phyloP scores from a whole-genome alignment of 2,113 vertebrate genomes.

The Pandion haliaetus region DNA sequence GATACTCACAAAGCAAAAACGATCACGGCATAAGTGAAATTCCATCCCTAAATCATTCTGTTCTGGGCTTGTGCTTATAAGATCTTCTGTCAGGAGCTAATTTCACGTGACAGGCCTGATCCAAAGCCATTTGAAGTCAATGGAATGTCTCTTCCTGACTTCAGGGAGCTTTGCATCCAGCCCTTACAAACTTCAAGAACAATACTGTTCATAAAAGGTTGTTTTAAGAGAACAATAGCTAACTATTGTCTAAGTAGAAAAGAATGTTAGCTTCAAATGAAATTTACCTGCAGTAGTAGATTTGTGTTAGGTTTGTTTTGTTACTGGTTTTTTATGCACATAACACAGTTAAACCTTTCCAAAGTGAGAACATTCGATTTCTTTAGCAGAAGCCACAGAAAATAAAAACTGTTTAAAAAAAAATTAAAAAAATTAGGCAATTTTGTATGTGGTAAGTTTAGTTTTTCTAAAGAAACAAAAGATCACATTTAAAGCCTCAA shows the following conservation, averaged over 20 bases:
- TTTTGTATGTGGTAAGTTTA: not conserved
- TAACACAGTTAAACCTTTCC: not conserved
- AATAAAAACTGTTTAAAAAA: not conserved
- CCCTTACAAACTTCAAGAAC: not conserved
- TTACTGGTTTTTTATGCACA: not conserved
- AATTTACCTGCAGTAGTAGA: conserved; percentile 8
- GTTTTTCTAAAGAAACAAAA: not conserved
- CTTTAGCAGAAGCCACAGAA: not conserved
- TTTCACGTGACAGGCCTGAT: conserved; percentile 52
- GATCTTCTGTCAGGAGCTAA: conserved; percentile 47
- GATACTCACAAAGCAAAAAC: not conserved
- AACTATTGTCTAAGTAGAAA: not conserved
- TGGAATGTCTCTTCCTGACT: conserved; percentile 48
- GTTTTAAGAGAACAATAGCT: conserved; percentile 21
- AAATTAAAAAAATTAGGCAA: not conserved
- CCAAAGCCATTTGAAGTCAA: conserved; percentile 44
- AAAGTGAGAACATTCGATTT: not conserved
- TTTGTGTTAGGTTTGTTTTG: not conserved
- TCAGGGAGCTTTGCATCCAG: conserved; percentile 31
- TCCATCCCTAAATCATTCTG: not conserved
- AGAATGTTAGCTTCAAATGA: not conserved
- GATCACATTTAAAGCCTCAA: not conserved
- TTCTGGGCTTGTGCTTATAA: not conserved
- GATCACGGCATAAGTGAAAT: not conserved
- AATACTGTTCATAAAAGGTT: not conserved